Base-by-base conservation (phyloP, 2,797 vertebrate genomes). In the Scolopax bukidnonensis region DNA sequence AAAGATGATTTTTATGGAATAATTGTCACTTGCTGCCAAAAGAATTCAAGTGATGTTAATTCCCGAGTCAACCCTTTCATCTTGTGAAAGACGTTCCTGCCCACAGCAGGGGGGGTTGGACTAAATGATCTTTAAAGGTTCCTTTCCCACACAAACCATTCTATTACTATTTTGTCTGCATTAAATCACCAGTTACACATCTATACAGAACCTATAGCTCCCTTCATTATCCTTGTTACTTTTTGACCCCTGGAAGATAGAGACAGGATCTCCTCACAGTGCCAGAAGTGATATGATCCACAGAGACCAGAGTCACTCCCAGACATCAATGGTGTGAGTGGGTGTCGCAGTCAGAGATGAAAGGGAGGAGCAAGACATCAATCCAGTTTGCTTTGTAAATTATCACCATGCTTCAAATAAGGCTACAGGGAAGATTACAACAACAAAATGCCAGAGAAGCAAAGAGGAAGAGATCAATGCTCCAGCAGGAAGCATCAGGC, bases 361-460 rank as follows among this genome's bases (percentile, higher is more conserved):
- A 91, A 73, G 43, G 17, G 25, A 87, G 25, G 73, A 65, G 48
- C 0, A 2, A 76, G 54, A 57, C 68, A 69, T 41, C 51, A 56
- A 10, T 6, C 20, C 83, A 78, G 32, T 6, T 15, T 43, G 36
- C 56, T 77, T 32, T 57, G 1, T 10, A 63, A 80, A 16, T 71
- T 71, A 71, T 27, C 28, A 51, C 43, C 15, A 27, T 1, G 2
- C 60, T 94, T 91, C 61, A 86, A 60, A 40, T 16, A 51, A 23
- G 32, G 76, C 16, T 16, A 69, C 5, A 3, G 57, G 23, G 61
- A 59, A 93, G 32, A 27, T 36, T 41, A 32, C 15, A 82, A 70
- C 64, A 87, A 91, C 32, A 77, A 89, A 91, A 85, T 25, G 19
- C 43, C 64, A 93, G 53, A 56, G 51, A 76, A 76, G 30, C 60